These are phyloP conservation scores for Bubalus kerabau DNA, from an alignment of 2,113 vertebrate genomes.

Conservation along the genomic window DNA sequence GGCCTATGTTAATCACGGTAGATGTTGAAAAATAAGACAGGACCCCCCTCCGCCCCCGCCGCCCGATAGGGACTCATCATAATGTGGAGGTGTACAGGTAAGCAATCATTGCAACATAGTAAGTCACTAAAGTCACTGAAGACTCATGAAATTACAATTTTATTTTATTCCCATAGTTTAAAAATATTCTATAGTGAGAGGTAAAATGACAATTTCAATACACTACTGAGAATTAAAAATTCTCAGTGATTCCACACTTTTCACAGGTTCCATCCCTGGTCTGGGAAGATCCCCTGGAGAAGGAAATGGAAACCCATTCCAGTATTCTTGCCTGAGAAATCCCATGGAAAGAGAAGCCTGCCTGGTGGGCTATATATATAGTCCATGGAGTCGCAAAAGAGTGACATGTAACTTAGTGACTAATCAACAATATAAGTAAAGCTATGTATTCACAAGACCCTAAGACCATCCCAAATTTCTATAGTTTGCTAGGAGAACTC, in stretches of 20 bases:
- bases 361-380: neutral
- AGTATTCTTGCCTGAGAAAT: neutral
- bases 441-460: neutral
- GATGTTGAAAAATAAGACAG: neutral
- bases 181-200: neutral
- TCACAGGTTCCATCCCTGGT: neutral
- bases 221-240: neutral
- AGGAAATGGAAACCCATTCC: neutral
- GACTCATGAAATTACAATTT: neutral
- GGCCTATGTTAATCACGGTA: neutral
- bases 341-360: neutral
- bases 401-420: neutral
- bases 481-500: neutral
- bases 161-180: neutral
- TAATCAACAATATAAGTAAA: neutral
- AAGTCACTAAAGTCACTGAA: neutral
- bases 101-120: neutral
- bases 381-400: neutral
- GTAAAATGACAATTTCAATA: neutral
- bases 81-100: neutral
- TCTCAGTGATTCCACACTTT: neutral
- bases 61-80: neutral
- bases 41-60: rapidly evolving
- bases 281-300: neutral
- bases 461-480: neutral